Evolutionary conservation across 1,140 invertebrate genomes (phyloP), one percentile per base, ranked within the genome.

Genomic region (Zaprionus tsacasi): DNA sequence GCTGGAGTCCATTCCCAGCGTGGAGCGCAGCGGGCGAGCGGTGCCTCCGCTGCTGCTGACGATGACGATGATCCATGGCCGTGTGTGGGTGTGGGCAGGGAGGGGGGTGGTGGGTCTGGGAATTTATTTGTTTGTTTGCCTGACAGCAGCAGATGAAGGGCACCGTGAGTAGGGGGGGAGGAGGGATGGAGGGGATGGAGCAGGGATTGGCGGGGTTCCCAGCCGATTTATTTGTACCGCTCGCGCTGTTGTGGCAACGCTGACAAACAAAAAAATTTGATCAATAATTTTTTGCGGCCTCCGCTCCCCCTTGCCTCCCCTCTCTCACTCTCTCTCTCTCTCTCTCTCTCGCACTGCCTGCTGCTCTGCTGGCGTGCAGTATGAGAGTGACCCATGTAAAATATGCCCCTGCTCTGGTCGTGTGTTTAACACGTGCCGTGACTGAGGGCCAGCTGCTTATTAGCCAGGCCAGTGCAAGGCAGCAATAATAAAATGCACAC

Each of bases 401-500:
- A 64, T 66, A 43, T 76, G 27, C 17, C 6, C 54, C 65, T 21
- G 13, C 38, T 40, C 38, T 40, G 13, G 38, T 40, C 38, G 38
- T n/a, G 70, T 64, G 58, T 59, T 40, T 74, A 54, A 25, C 78
- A 82, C 76, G 76, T 87, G 82, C 82, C 83, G 80, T 80, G 82
- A 88, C 80, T 87, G 60, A 73, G 38, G 36, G 21, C 56, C 59
- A 38, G 45, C 68, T 71, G 85, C 80, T 87, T 87, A 87, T 87
- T 87, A 88, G 83, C 80, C 85, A 61, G 67, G 80, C 88, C 83
- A 85, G 77, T 78, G 76, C 85, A 77, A 61, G 76, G 15, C 68
- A 78, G 54, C 59, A 58, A 65, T 17, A 86, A 55, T 60, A 81
- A 70, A 56, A 56, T 21, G 48, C 58, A 10, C 12, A 27, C 36